phyloP scores from a whole-genome alignment of 2,888 invertebrate genomes.

The Nemotelus pantherinus region DNA sequence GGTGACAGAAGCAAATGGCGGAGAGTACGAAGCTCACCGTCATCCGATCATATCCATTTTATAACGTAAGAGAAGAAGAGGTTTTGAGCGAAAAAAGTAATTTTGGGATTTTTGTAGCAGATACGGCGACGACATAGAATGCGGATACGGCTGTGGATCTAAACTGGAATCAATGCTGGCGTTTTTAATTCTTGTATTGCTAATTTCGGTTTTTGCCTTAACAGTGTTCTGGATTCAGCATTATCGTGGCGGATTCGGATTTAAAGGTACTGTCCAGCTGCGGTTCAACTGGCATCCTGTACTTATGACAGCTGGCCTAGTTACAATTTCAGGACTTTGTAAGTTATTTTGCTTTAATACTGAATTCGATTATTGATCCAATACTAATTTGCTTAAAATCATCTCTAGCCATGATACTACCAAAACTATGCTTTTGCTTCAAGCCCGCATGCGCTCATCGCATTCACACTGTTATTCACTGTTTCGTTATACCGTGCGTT shows the following conservation, averaged over 20 bases:
- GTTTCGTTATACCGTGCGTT: not conserved
- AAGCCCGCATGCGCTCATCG: not conserved
- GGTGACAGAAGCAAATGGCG: conserved; percentile 8
- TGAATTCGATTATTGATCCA: no score
- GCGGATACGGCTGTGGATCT: not conserved
- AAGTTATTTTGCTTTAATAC: not conserved
- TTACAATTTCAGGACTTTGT: conserved; percentile 8
- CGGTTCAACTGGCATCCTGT: conserved; percentile 26
- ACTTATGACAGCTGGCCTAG: not conserved
- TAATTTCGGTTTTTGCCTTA: not conserved
- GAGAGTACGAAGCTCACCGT: not conserved
- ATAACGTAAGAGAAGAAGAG: not conserved
- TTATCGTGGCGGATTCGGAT: not conserved
- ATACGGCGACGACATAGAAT: not conserved
- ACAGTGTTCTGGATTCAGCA: not conserved
- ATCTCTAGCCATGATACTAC: not conserved
- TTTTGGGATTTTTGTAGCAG: not conserved
- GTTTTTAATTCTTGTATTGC: not conserved
- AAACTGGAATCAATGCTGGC: conserved; percentile 12
- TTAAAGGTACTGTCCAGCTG: not conserved
- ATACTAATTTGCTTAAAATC: no score
- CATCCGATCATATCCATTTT: not conserved
- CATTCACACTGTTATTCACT: not conserved
- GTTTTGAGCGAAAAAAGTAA: not conserved
- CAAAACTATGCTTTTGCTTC: not conserved